A percentile compares a stretch with the other conserved stretches of the same genome.
phyloP scores from a whole-genome alignment of 2,113 vertebrate genomes.

The Pampusana beccarii region DNA sequence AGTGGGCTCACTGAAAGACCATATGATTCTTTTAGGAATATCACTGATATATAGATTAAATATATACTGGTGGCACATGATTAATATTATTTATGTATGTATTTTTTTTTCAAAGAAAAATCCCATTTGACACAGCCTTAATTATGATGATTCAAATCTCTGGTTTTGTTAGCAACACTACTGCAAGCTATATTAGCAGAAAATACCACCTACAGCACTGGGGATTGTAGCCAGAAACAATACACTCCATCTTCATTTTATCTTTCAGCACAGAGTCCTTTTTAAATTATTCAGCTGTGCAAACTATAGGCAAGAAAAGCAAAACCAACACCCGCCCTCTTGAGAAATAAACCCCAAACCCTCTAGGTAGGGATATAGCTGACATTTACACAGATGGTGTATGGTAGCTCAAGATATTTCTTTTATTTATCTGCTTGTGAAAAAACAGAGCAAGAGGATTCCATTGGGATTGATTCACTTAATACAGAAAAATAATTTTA shows the following conservation, averaged over 20 bases:
- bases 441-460: not conserved
- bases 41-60: not conserved
- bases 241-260: slow-evolving; percentile 59
- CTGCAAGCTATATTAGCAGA: slow-evolving; percentile 32
- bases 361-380: slow-evolving; percentile 27
- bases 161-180: not conserved
- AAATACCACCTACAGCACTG: slow-evolving; percentile 42
- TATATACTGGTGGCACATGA: not conserved
- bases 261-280: slow-evolving; percentile 41
- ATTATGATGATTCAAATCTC: slow-evolving; percentile 27
- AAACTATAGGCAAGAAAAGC: slow-evolving; percentile 58
- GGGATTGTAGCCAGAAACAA: slow-evolving; percentile 54
- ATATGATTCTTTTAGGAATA: not conserved
- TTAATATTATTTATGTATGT: not conserved
- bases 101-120: slow-evolving; percentile 8
- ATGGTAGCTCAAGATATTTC: slow-evolving; percentile 6
- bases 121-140: not conserved
- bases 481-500: not conserved
- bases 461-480: not conserved
- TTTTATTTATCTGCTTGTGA: slow-evolving; percentile 17
- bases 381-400: slow-evolving; percentile 55
- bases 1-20: not conserved
- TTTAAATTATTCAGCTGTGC: slow-evolving; percentile 64
- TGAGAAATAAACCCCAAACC: slow-evolving; percentile 41
- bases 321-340: slow-evolving; percentile 41